Conservation (phyloP, 2,888 invertebrate species). For the Melinaea marsaeus region DNA sequence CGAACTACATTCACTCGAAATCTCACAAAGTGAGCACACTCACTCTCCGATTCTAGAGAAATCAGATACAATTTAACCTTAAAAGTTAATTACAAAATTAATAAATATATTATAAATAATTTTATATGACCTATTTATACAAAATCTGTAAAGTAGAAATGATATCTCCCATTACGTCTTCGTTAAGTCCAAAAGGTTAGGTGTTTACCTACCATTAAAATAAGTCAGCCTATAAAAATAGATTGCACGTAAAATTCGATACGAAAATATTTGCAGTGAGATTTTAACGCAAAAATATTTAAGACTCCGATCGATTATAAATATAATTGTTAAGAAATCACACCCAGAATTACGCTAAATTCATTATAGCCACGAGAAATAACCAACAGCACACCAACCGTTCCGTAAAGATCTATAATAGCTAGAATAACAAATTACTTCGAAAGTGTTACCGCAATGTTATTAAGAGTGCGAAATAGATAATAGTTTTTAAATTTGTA, state of each 20-base stretch:
- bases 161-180: constrained; percentile 58
- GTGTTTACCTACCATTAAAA: constrained; percentile 44
- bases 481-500: constrained; percentile 41
- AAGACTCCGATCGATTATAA: constrained; percentile 16
- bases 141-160: constrained; percentile 70
- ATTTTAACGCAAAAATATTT: constrained; percentile 36
- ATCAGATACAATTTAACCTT: constrained; percentile 61
- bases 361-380: constrained; percentile 21
- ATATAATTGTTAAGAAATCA: constrained; percentile 19
- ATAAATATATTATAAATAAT: constrained; percentile 70
- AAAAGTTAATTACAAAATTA: constrained; percentile 66
- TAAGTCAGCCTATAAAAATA: constrained; percentile 71
- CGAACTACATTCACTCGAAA: constrained; percentile 65
- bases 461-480: constrained; percentile 37
- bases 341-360: constrained; percentile 14
- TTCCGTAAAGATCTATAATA: constrained; percentile 21
- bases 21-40: constrained; percentile 63
- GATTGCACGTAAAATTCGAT: constrained; percentile 67
- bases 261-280: constrained; percentile 62
- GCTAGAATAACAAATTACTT: constrained; percentile 29
- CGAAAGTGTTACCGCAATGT: constrained; percentile 28
- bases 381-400: constrained; percentile 17
- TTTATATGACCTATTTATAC: constrained; percentile 70
- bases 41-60: constrained; percentile 57
- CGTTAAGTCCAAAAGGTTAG: constrained; percentile 42